These are phyloP conservation scores for Alentia gelatinosa DNA, from an alignment of 2,888 invertebrate species.

Conservation along the genomic window DNA sequence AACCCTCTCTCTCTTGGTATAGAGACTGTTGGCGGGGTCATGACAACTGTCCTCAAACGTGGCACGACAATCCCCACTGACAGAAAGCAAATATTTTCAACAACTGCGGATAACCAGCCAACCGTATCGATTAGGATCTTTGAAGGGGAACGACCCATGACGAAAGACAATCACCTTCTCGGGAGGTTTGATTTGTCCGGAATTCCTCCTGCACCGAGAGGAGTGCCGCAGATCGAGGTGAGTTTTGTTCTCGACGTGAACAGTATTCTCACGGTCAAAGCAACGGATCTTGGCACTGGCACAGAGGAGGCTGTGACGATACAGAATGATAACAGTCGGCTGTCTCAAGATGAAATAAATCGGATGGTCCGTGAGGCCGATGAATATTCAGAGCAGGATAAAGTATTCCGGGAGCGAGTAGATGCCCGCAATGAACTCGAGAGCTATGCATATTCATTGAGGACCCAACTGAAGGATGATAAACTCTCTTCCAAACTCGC, in stretches of 20 bases:
- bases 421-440: constrained; percentile 98
- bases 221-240: constrained; percentile 82
- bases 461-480: constrained; percentile 97
- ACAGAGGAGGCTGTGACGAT: constrained; percentile 99
- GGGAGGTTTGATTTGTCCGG: constrained; percentile 99
- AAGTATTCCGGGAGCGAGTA: constrained; percentile 90
- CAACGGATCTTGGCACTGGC: constrained; percentile 99
- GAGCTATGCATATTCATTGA: constrained; percentile 95
- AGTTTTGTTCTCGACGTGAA: constrained; percentile 83
- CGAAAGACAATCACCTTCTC: constrained; percentile 98
- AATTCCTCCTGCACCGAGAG: constrained; percentile 89
- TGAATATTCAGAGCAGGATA: constrained; percentile 99
- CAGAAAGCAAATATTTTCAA: constrained; percentile 99
- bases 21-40: constrained; percentile 99
- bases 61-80: constrained; percentile 99
- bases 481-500: constrained; percentile 94
- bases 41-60: constrained; percentile 98
- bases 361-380: constrained; percentile 99
- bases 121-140: constrained; percentile 98
- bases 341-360: constrained; percentile 99
- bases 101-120: constrained; percentile 99
- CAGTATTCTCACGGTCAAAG: constrained; percentile 85
- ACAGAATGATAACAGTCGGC: constrained; percentile 97
- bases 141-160: constrained; percentile 99
- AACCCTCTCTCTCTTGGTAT: constrained; percentile 99